Percentiles rank a stretch among this genome's conserved stretches.
phyloP scores from a whole-genome alignment of 23 tunicate species.

The Botrylloides violaceus region DNA sequence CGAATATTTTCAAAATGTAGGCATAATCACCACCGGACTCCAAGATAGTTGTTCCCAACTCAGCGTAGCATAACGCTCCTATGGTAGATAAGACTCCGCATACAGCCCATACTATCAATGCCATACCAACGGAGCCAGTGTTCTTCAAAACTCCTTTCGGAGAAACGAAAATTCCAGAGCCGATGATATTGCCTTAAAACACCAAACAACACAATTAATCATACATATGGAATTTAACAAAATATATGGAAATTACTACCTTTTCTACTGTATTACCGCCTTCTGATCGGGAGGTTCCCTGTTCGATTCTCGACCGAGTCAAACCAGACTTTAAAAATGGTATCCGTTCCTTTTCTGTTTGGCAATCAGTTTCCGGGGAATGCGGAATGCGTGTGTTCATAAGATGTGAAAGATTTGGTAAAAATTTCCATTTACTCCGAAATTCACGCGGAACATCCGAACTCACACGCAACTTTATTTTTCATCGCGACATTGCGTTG shows the following conservation, averaged over 20 bases:
- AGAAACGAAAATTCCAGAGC: constrained; percentile 97
- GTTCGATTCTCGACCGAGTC: too few species aligned
- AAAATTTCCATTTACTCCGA: too few species aligned
- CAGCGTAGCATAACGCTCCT: constrained; percentile 93
- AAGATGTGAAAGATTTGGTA: too few species aligned
- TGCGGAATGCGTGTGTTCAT: too few species aligned
- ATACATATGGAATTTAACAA: neutral
- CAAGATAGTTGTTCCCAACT: constrained; percentile 79
- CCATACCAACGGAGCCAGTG: constrained; percentile 82
- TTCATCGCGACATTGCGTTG: too few species aligned
- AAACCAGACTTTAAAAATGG: too few species aligned
- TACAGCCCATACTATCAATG: constrained; percentile 92
- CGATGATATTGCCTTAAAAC: constrained; percentile 86
- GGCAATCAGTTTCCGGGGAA: neutral
- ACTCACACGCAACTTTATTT: too few species aligned
- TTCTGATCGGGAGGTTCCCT: too few species aligned
- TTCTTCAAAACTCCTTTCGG: constrained; percentile 89
- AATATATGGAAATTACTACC: neutral
- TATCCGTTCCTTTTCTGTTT: too few species aligned
- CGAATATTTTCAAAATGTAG: constrained; percentile 87
- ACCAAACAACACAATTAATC: neutral
- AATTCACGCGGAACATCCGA: too few species aligned
- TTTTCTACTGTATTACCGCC: neutral
- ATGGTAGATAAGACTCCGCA: constrained; percentile 85
- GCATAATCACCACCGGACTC: constrained; percentile 97